Evolutionary conservation across 2,113 vertebrate genomes (phyloP), one percentile per base, ranked within the genome.

Genomic region (Nyctereutes procyonoides): DNA sequence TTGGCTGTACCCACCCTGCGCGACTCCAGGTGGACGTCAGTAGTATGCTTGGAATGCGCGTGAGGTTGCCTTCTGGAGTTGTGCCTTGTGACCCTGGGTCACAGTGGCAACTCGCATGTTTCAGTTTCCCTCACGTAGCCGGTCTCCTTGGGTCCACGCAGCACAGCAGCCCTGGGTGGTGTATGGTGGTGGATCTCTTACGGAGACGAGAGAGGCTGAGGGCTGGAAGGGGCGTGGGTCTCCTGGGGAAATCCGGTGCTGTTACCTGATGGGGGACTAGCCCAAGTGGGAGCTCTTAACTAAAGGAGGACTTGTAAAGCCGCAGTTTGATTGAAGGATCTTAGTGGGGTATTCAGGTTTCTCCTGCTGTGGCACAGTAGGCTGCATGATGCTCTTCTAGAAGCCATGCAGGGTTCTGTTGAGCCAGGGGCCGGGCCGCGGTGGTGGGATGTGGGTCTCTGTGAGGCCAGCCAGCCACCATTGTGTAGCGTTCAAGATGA

Each of bases 361-460:
- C 24, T 48, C 26, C 3, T 8, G 2, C 58, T 35, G n/a, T 0
- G 0, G 15, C 43, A 19, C 15, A 13, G 19, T 19, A 0, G 22
- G 55, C 55, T 8, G 3, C 5, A 7, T 2, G 17, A 10, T 43
- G 15, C n/a, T 22, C 20, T 58, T 15, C 81, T 3, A 3, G 48
- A n/a, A 30, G 15, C 12, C 0, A 6, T 5, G 56, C 1, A 1
- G 2, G 84, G 56, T 8, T 80, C 15, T 56, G 43, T 24, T 7
- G 35, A 76, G 24, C 67, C 19, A 24, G 55, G 58, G 53, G 19
- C 8, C 8, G 35, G 74, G 19, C 8, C 8, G 35, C 67, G 10
- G 19, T 1, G 15, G 7, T 53, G 53, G 32, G 51, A 9, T n/a
- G 38, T 38, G 62, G 63, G 8, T 30, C 0, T 15, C 67, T 51